A percentile compares a stretch with the other conserved stretches of the same genome.
Conservation (phyloP, 2,113 vertebrate species). For the Festucalex cinctus region DNA sequence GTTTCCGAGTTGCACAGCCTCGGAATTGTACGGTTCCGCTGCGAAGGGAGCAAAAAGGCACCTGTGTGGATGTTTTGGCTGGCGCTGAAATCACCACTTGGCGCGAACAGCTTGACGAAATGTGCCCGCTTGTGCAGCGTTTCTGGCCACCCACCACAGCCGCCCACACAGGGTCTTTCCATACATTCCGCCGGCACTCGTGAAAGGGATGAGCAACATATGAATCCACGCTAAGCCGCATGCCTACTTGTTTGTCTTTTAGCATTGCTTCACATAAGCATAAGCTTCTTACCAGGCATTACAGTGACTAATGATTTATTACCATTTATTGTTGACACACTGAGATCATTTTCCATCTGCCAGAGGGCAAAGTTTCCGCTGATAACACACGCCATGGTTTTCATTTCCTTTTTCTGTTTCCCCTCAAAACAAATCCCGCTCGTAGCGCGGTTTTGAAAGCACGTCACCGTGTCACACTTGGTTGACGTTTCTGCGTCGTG, state of each 20-base stretch:
- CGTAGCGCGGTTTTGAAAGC: not conserved
- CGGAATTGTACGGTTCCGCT: constrained; percentile 1
- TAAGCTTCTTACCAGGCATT: constrained; percentile 35
- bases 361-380: constrained; percentile 36
- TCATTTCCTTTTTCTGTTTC: constrained; percentile 30
- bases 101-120: constrained; percentile 33
- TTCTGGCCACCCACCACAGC: constrained; percentile 18
- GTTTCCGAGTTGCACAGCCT: not conserved
- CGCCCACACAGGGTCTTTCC: constrained; percentile 26
- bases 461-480: too few species aligned
- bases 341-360: constrained; percentile 27
- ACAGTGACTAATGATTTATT: constrained; percentile 44
- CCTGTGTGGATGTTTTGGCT: constrained; percentile 29
- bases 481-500: constrained; percentile 23
- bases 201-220: not conserved
- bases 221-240: constrained; percentile 6
- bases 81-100: constrained; percentile 25
- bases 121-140: constrained; percentile 15
- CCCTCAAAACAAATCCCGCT: constrained; percentile 30
- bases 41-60: not conserved
- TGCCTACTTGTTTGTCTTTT: constrained; percentile 41
- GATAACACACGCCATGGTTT: constrained; percentile 13
- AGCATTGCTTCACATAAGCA: constrained; percentile 21
- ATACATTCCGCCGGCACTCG: constrained; percentile 22
- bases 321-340: constrained; percentile 15